A percentile compares a stretch with the other conserved stretches of the same genome.
Conservation (phyloP, 2,888 invertebrate genomes). For the Eilema caniola region DNA sequence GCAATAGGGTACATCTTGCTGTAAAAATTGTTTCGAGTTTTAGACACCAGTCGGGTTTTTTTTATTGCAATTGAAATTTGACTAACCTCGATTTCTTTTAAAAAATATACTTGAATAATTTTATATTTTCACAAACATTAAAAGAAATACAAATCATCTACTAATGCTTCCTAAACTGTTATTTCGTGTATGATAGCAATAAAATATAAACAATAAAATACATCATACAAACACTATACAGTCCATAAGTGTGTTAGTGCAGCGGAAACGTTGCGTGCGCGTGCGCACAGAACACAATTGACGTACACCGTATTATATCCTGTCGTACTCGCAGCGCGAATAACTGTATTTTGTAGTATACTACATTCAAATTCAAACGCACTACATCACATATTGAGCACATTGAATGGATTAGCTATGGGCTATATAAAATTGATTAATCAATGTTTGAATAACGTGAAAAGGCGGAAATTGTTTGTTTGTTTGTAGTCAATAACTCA, state of each 20-base stretch:
- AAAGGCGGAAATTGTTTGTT: neutral
- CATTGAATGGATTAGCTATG: constrained; percentile 20
- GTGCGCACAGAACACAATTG: constrained; percentile 62
- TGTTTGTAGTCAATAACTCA: neutral
- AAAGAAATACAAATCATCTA: too few relatives aligned
- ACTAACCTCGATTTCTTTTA: too few relatives aligned
- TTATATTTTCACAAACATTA: too few relatives aligned
- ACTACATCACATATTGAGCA: constrained; percentile 20
- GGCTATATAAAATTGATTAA: constrained; percentile 1
- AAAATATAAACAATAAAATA: constrained; percentile 19
- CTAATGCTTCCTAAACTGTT: neutral
- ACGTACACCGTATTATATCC: constrained; percentile 69
- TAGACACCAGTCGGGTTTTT: too few relatives aligned
- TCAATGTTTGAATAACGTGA: constrained; percentile 6
- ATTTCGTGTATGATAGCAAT: neutral
- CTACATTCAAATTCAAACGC: neutral
- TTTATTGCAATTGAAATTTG: too few relatives aligned
- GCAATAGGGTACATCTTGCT: too few relatives aligned
- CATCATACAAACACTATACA: constrained; percentile 8
- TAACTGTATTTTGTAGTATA: constrained; percentile 54
- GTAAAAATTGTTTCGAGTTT: too few relatives aligned
- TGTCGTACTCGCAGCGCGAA: constrained; percentile 52
- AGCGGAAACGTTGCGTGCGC: constrained; percentile 66
- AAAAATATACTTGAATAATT: too few relatives aligned
- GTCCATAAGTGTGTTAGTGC: constrained; percentile 29